These are phyloP conservation scores for Umimayanthus chanpuru DNA, from an alignment of 92 coral and sea anemone genomes.

Conservation along the genomic window DNA sequence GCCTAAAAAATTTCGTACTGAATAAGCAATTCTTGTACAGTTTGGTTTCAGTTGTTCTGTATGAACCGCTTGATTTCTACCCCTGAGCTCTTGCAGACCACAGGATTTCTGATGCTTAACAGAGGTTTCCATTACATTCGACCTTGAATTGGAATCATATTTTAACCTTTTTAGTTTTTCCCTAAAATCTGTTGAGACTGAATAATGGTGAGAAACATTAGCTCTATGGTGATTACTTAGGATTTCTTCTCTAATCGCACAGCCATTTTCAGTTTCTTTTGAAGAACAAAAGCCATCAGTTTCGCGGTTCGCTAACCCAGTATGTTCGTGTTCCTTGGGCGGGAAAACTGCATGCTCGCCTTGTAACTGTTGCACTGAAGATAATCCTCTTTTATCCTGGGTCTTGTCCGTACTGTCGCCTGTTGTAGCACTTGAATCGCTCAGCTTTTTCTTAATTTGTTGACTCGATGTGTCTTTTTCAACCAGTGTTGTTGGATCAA, in stretches of 20 bases:
- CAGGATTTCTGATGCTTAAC: background rate
- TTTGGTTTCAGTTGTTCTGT: slow-evolving; percentile 5
- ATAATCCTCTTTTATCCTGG: background rate
- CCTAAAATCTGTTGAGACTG: slow-evolving; percentile 15
- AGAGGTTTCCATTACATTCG: background rate
- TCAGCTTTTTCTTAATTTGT: background rate
- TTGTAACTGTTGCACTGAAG: background rate
- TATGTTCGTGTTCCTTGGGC: background rate
- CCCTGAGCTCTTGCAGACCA: background rate
- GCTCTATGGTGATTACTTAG: background rate
- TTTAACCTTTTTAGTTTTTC: slow-evolving; percentile 20
- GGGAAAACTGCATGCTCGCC: background rate
- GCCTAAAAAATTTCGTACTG: background rate
- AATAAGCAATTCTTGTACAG: no score
- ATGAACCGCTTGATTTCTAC: background rate
- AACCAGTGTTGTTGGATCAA: slow-evolving; percentile 3
- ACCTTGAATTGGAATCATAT: slow-evolving; percentile 16
- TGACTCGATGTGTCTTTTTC: background rate
- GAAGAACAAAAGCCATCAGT: background rate
- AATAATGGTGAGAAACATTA: background rate
- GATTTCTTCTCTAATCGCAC: background rate
- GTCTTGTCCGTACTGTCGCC: slow-evolving; percentile 1
- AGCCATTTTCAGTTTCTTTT: background rate
- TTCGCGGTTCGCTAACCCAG: background rate
- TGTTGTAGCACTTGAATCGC: background rate